Percentiles rank a stretch among this genome's conserved stretches.
phyloP scores from a whole-genome alignment of 2,888 invertebrate species.

The Miltochrista miniata region DNA sequence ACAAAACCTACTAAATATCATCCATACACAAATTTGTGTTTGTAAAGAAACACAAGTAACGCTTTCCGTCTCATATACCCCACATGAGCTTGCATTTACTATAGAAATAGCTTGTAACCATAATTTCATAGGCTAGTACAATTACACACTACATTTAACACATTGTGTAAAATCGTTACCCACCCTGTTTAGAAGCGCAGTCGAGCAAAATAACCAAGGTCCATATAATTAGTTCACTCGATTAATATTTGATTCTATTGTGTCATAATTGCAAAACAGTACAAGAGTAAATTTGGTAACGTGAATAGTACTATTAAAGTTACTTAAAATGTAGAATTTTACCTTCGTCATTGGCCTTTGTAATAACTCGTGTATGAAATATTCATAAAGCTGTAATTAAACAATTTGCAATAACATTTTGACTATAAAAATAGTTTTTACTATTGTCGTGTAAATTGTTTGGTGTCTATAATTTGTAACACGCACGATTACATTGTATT shows the following conservation, averaged over 20 bases:
- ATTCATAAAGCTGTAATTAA: conserved; percentile 62
- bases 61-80: conserved; percentile 24
- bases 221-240: conserved; percentile 39
- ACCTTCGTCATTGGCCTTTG: conserved; percentile 63
- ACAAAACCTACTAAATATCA: neutral
- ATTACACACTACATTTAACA: conserved; percentile 16
- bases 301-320: conserved; percentile 31
- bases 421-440: conserved; percentile 37
- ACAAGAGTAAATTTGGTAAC: conserved; percentile 39
- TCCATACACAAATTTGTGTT: conserved; percentile 1
- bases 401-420: conserved; percentile 60
- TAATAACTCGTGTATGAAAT: conserved; percentile 60
- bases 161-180: conserved; percentile 30
- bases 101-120: neutral
- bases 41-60: conserved; percentile 2
- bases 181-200: conserved; percentile 23
- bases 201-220: conserved; percentile 34
- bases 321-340: conserved; percentile 42
- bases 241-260: conserved; percentile 39
- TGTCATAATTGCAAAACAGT: conserved; percentile 39
- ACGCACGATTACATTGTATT: conserved; percentile 13
- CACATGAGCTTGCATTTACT: neutral
- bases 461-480: conserved; percentile 24
- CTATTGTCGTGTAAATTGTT: conserved; percentile 24
- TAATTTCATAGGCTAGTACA: conserved; percentile 7